Evolutionary conservation across 2,113 vertebrate species (phyloP).

Genomic region (Capricornis sumatraensis): DNA sequence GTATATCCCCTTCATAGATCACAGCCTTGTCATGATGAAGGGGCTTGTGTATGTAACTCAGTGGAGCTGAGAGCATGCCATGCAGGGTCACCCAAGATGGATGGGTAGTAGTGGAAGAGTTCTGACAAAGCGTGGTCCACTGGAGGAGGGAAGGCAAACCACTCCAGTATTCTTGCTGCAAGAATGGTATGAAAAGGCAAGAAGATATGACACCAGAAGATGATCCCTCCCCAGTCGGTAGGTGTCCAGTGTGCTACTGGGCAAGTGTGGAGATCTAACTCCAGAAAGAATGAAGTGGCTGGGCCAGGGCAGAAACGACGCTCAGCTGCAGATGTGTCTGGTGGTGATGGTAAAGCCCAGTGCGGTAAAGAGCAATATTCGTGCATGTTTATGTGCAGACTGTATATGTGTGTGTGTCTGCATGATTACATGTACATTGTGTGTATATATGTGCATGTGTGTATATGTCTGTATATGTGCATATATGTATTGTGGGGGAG

Average conservation of each 20-base stretch:
- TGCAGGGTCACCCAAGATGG: not conserved
- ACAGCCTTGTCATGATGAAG: not conserved
- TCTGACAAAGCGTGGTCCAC: not conserved
- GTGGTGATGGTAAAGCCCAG: not conserved
- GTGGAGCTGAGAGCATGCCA: not conserved
- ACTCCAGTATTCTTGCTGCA: not conserved
- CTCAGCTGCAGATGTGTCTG: not conserved
- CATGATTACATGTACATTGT: not conserved
- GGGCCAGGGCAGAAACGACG: not conserved
- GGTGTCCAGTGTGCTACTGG: not conserved
- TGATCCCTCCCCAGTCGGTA: not conserved
- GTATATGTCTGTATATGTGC: not conserved
- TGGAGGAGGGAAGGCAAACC: not conserved
- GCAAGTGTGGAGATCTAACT: not conserved
- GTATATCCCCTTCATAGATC: not conserved
- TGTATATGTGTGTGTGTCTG: not conserved
- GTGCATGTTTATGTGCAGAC: too few relatives aligned
- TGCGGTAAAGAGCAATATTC: not conserved
- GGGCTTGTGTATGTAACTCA: not conserved
- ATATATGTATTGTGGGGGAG: not conserved
- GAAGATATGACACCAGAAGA: not conserved
- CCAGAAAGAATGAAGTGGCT: not conserved
- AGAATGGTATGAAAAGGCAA: not conserved
- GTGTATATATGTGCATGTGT: not conserved
- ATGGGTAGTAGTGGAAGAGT: not conserved